A percentile compares a stretch with the other conserved stretches of the same genome.
These are phyloP conservation scores for Xylota sylvarum DNA, from an alignment of 2,888 invertebrate species.

Conservation along the genomic window DNA sequence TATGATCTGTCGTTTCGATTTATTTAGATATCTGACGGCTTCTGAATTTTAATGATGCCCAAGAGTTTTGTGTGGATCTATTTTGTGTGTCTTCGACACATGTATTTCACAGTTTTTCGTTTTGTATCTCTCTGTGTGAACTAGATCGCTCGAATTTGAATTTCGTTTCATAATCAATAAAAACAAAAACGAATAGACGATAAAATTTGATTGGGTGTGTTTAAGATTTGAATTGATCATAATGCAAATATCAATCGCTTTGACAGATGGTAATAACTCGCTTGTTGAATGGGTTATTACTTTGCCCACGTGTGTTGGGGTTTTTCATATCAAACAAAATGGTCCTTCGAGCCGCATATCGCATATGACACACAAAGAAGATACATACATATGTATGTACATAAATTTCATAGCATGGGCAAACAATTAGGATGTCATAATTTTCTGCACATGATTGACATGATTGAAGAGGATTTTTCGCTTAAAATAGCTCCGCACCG, in stretches of 20 bases:
- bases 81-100: conserved; percentile 71
- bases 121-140: conserved; percentile 49
- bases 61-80: conserved; percentile 58
- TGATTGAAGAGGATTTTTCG: conserved; percentile 46
- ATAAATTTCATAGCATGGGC: no score
- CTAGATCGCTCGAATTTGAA: conserved; percentile 64
- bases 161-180: conserved; percentile 68
- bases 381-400: neutral
- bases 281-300: neutral
- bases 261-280: conserved; percentile 4
- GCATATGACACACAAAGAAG: neutral
- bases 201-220: conserved; percentile 54
- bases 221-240: conserved; percentile 33
- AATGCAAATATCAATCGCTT: conserved; percentile 30
- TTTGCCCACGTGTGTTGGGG: conserved; percentile 7
- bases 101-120: conserved; percentile 53
- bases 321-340: neutral
- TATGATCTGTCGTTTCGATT: conserved; percentile 85
- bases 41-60: conserved; percentile 76
- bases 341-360: conserved; percentile 10
- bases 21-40: conserved; percentile 80
- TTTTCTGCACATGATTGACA: conserved; percentile 44
- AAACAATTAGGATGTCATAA: conserved; percentile 46
- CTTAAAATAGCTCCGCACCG: conserved; percentile 26
- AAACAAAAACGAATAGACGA: conserved; percentile 9